A percentile compares a stretch with the other conserved stretches of the same genome.
phyloP scores from a whole-genome alignment of 2,113 vertebrate genomes.

The Polypterus senegalus region DNA sequence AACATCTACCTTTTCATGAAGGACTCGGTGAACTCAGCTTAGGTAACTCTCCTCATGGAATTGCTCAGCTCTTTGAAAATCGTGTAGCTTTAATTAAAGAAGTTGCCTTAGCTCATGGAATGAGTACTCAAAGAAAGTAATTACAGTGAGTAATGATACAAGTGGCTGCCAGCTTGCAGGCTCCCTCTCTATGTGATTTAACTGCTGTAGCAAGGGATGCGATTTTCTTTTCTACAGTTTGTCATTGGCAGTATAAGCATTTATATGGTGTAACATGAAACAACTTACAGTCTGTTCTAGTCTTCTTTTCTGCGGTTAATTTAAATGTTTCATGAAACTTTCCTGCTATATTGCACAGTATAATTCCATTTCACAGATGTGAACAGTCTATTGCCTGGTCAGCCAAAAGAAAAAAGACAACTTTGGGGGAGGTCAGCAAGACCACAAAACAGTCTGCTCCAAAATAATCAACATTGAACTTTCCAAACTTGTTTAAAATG shows the following conservation, averaged over 20 bases:
- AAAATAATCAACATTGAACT: too few relatives aligned
- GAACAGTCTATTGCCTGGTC: too few relatives aligned
- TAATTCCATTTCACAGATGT: too few relatives aligned
- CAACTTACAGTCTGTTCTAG: background rate
- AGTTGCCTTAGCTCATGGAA: constrained; percentile 8
- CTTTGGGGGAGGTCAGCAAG: too few relatives aligned
- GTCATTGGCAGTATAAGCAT: constrained; percentile 9
- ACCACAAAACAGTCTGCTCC: too few relatives aligned
- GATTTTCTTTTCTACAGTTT: constrained; percentile 8
- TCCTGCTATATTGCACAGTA: too few relatives aligned
- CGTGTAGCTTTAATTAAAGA: constrained; percentile 8
- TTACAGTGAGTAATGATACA: constrained; percentile 13
- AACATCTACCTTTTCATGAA: too few relatives aligned
- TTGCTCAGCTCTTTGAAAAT: background rate
- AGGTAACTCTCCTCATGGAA: background rate
- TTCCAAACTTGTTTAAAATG: too few relatives aligned
- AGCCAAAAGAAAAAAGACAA: too few relatives aligned
- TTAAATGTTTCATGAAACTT: too few relatives aligned
- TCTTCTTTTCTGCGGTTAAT: too few relatives aligned
- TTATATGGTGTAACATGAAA: constrained; percentile 16
- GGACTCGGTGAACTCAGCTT: too few relatives aligned
- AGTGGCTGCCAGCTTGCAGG: background rate
- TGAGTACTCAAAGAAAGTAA: constrained; percentile 10
- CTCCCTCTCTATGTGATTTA: constrained; percentile 10
- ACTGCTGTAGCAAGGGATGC: constrained; percentile 2